Conservation (phyloP, 2,797 vertebrate genomes). For the Rhynchotus rufescens region DNA sequence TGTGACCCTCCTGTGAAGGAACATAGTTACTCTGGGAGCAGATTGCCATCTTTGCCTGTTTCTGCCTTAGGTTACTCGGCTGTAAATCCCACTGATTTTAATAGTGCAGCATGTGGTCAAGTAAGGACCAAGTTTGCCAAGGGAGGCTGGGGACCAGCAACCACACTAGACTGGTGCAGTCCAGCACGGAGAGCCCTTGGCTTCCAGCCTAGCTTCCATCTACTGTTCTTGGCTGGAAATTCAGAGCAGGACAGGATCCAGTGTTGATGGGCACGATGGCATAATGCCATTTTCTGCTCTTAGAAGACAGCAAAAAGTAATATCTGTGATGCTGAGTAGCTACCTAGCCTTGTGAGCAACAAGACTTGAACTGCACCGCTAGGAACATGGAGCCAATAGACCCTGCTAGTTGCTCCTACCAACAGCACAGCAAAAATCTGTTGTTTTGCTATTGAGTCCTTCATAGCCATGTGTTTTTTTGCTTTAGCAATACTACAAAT, state of each 20-base stretch:
- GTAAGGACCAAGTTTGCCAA: rapidly evolving
- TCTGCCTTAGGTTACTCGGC: neutral
- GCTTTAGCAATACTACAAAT: neutral
- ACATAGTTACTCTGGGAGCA: neutral
- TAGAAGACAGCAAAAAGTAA: neutral
- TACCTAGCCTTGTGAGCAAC: neutral
- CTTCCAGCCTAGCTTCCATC: neutral
- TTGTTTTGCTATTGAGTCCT: neutral
- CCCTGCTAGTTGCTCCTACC: neutral
- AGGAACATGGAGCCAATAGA: neutral
- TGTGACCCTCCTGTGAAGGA: neutral
- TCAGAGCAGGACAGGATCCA: neutral
- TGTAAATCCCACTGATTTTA: slow-evolving; percentile 56
- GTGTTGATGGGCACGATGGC: neutral
- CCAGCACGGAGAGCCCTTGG: rapidly evolving
- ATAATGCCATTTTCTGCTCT: rapidly evolving
- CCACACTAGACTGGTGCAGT: rapidly evolving
- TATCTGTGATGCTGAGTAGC: neutral
- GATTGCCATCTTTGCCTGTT: neutral
- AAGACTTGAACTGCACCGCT: neutral
- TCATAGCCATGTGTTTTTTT: neutral
- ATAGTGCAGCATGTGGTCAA: neutral
- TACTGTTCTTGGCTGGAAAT: neutral
- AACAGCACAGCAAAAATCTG: slow-evolving; percentile 31
- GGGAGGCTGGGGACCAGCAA: neutral